Percentiles rank a stretch among this genome's conserved stretches.
Evolutionary conservation across 2,113 vertebrate genomes (phyloP).

Genomic region (Pogonocichla stellata): DNA sequence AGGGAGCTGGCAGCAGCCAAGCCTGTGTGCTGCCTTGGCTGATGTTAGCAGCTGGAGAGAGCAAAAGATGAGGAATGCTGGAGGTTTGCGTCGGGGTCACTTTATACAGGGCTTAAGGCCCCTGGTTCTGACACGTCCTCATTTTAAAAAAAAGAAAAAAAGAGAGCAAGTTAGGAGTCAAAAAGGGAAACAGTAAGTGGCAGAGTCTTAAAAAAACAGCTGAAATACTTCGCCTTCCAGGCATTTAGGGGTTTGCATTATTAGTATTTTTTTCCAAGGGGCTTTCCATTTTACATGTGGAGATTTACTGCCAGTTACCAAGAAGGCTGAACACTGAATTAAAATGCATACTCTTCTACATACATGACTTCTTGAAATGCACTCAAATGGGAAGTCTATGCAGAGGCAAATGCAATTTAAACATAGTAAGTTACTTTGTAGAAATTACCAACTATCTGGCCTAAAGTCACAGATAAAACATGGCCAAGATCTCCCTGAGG

Average conservation of each 20-base stretch:
- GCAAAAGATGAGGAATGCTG: conserved; percentile 52
- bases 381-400: not conserved
- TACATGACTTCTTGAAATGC: conserved; percentile 11
- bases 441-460: conserved; percentile 45
- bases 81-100: conserved; percentile 40
- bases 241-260: not conserved
- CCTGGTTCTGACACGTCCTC: conserved; percentile 48
- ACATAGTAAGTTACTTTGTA: conserved; percentile 11
- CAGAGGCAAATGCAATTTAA: conserved; percentile 54
- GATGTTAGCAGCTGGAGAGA: conserved; percentile 63
- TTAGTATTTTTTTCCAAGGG: not conserved
- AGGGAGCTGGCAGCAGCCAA: conserved; percentile 9
- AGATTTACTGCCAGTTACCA: conserved; percentile 26
- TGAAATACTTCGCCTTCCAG: conserved; percentile 1
- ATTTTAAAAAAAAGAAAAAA: not conserved
- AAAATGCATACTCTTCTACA: conserved; percentile 20
- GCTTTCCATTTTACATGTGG: conserved; percentile 2
- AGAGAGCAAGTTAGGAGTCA: not conserved
- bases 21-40: conserved; percentile 50
- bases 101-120: not conserved
- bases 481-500: conserved; percentile 65
- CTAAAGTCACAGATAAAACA: conserved; percentile 74
- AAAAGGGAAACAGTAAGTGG: not conserved
- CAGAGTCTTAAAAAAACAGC: not conserved
- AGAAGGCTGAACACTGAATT: conserved; percentile 10